Percentiles rank a stretch among this genome's conserved stretches.
phyloP scores from a whole-genome alignment of 2,888 invertebrate species.

The Eilema caniola region DNA sequence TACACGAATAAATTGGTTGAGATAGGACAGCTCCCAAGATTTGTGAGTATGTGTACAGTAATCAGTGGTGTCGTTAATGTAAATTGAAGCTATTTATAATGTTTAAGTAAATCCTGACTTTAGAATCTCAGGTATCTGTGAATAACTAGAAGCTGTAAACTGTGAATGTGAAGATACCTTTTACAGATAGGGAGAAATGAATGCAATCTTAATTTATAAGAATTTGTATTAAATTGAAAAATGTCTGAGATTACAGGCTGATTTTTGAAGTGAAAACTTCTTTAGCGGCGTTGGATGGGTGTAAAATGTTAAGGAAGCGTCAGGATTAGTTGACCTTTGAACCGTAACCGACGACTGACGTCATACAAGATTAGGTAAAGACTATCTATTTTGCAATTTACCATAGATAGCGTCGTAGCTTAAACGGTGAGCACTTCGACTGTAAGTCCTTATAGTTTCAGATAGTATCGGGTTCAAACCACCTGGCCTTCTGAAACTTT shows the following conservation, averaged over 20 bases:
- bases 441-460: too few species aligned
- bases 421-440: too few species aligned
- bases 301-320: too few species aligned
- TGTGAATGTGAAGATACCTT: conserved; percentile 13
- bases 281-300: too few species aligned
- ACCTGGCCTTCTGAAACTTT: too few species aligned
- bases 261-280: too few species aligned
- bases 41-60: conserved; percentile 19
- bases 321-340: too few species aligned
- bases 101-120: conserved; percentile 22
- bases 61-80: conserved; percentile 23
- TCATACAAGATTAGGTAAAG: too few species aligned
- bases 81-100: conserved; percentile 21
- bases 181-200: conserved; percentile 1
- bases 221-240: neutral
- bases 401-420: too few species aligned
- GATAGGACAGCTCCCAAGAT: conserved; percentile 34
- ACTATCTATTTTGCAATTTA: too few species aligned
- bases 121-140: neutral
- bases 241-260: neutral
- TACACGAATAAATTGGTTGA: conserved; percentile 32
- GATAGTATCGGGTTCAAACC: too few species aligned
- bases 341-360: too few species aligned
- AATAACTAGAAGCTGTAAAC: conserved; percentile 5
- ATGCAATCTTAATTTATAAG: neutral